phyloP scores from a whole-genome alignment of 2,888 invertebrate genomes.

The Nephrocerus scutellatus region DNA sequence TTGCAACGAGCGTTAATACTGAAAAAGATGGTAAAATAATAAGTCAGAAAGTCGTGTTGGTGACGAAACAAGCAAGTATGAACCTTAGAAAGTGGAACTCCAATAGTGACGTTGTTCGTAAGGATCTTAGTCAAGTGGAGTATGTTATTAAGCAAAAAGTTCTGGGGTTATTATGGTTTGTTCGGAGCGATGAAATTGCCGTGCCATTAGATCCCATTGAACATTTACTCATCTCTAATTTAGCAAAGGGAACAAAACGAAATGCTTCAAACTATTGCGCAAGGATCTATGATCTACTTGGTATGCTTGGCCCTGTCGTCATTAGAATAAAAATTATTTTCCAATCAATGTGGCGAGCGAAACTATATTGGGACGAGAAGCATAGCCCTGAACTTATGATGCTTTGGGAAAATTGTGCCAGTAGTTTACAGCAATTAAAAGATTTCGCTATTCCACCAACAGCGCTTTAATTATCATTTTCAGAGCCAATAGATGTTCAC shows the following conservation, averaged over 20 bases:
- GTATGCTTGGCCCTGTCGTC: constrained; percentile 8
- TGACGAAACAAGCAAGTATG: too few relatives aligned
- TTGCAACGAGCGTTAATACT: too few relatives aligned
- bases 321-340: constrained; percentile 10
- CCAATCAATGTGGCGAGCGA: not conserved
- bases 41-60: constrained; percentile 8
- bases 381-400: too few relatives aligned
- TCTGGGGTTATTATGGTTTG: too few relatives aligned
- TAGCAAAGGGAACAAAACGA: constrained; percentile 2
- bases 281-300: constrained; percentile 1
- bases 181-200: too few relatives aligned
- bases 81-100: too few relatives aligned
- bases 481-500: constrained; percentile 1
- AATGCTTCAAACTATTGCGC: constrained; percentile 2
- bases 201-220: constrained; percentile 1
- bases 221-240: not conserved
- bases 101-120: constrained; percentile 7
- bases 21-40: constrained; percentile 4
- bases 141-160: not conserved
- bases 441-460: too few relatives aligned
- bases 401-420: too few relatives aligned
- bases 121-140: constrained; percentile 5
- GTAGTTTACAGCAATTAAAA: too few relatives aligned
- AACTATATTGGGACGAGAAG: too few relatives aligned
- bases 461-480: not conserved